Evolutionary conservation across 1,140 invertebrate species (phyloP).

Genomic region (Neodiprion pinetum): DNA sequence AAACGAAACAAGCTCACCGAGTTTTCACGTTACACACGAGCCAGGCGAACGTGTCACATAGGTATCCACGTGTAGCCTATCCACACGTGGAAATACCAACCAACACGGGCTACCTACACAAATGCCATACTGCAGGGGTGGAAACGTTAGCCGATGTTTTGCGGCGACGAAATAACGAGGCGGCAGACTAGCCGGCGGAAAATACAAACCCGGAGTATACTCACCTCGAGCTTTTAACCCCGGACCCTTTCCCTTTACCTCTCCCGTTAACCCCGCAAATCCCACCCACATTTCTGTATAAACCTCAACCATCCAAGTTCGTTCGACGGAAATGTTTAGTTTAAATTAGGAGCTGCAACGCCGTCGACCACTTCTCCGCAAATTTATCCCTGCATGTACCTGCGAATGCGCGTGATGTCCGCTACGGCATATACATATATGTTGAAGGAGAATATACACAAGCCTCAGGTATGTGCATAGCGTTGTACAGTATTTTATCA

Average conservation of each 20-base stretch:
- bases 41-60: too few species aligned
- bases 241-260: neutral
- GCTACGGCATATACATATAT: too few species aligned
- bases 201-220: neutral
- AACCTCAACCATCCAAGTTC: neutral
- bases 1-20: neutral
- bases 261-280: neutral
- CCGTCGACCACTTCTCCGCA: too few species aligned
- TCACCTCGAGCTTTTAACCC: neutral
- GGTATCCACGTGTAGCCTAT: too few species aligned
- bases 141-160: neutral
- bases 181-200: neutral
- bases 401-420: too few species aligned
- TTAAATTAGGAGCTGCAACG: neutral
- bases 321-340: constrained; percentile 1
- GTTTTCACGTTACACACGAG: neutral
- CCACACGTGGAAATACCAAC: too few species aligned
- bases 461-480: too few species aligned
- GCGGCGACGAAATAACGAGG: constrained; percentile 1
- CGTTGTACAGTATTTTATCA: too few species aligned
- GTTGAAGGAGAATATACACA: too few species aligned
- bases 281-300: neutral
- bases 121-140: too few species aligned
- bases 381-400: too few species aligned
- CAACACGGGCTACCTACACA: too few species aligned